Percentiles rank a stretch among this genome's conserved stretches.
Conservation (phyloP, 2,797 vertebrate genomes). For the Tarsius wallacei region DNA sequence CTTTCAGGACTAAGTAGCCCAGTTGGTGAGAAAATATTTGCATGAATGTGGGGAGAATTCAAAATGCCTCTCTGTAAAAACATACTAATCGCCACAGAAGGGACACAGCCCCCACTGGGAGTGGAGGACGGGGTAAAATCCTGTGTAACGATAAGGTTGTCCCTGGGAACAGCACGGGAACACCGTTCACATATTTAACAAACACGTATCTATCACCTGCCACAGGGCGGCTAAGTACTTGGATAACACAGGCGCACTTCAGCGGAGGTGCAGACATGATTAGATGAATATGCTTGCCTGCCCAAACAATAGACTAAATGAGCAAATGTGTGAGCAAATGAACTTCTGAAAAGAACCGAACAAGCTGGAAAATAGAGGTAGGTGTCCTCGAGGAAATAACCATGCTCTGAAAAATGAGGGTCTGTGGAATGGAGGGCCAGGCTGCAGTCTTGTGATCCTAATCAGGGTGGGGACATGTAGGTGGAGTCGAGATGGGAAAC, state of each 20-base stretch:
- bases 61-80: background rate
- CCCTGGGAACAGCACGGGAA: too few species aligned
- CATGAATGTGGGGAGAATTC: background rate
- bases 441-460: background rate
- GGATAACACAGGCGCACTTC: background rate
- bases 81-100: background rate
- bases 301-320: background rate
- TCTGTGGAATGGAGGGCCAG: background rate
- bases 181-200: background rate
- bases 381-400: background rate
- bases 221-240: accelerated
- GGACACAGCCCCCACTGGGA: background rate
- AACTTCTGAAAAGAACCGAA: background rate
- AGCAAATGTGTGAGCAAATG: background rate
- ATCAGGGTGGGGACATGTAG: accelerated
- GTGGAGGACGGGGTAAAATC: background rate
- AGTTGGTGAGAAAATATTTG: background rate
- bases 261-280: background rate
- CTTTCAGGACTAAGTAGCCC: background rate
- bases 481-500: too few species aligned
- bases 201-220: accelerated
- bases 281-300: background rate
- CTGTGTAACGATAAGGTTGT: accelerated
- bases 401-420: background rate
- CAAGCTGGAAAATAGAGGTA: background rate